Base-by-base conservation (phyloP, 2,888 invertebrate species). In the Listrodromus nycthemerus region DNA sequence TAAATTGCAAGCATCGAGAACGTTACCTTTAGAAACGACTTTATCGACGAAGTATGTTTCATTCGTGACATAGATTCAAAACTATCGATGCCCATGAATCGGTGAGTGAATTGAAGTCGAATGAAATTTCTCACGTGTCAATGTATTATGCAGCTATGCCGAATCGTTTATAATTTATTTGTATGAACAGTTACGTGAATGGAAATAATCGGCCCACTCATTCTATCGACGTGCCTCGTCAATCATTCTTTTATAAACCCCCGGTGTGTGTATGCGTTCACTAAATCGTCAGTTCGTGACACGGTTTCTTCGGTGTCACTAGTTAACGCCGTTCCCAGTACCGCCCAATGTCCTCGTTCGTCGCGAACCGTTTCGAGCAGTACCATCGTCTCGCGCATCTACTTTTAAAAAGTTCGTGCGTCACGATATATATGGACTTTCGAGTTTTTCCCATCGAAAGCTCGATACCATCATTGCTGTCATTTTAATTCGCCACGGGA, bases 181-280 rank as follows among this genome's bases (percentile, higher is more conserved):
- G 71, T 77, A 79, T 70, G 41, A 75, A 66, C 66, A 50, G 65
- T 79, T 58, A 50, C 67, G 50, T 55, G 50, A 71, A n/a, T n/a
- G 30, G 13, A 76, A 65, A 24, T 61, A n/a, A 61, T 67, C n/a
- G 61, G 71, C 66, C 79, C 24, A 71, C 80, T 83, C 83, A 80
- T 83, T 67, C 71, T 71, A 71, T 61, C 61, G 83, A 80, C 79
- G 76, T 50, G 48, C 67, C 69, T 52, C 79, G 67, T 83, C 67
- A 52, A 70, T 76, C 61, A n/a, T 61, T 65, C 65, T 69, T 71
- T 33, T 24, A 37, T 5, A 55, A 48, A 52, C 75, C 30, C 52
- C 45, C 30, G 50, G 63, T 45, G 21, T 65, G 13, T 30, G 19
- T 30, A 69, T 50, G 27, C 37, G 30, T 27, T n/a, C 21, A 58